These are phyloP conservation scores for Thymelicus lineola DNA, from an alignment of 2,888 invertebrate species.

Conservation along the genomic window DNA sequence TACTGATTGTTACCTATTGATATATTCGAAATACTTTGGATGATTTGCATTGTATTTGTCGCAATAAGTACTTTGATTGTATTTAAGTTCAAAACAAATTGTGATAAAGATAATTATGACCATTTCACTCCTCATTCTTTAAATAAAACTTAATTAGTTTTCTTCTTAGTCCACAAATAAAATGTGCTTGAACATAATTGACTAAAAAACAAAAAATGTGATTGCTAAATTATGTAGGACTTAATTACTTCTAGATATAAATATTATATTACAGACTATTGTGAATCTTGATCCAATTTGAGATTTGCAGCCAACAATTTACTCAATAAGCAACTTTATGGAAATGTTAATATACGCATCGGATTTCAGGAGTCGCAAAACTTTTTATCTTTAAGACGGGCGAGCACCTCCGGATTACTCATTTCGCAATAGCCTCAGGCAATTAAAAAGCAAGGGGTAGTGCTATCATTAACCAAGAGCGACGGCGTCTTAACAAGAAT, in stretches of 20 bases:
- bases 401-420: constrained; percentile 81
- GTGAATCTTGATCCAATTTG: neutral
- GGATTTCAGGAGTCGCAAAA: constrained; percentile 61
- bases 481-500: constrained; percentile 83
- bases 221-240: too few species aligned
- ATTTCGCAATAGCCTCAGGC: constrained; percentile 83
- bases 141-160: too few species aligned
- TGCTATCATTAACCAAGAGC: constrained; percentile 81
- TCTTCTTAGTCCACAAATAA: too few species aligned
- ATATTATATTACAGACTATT: too few species aligned
- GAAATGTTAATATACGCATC: constrained; percentile 50
- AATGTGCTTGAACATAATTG: too few species aligned
- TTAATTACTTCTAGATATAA: too few species aligned
- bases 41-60: too few species aligned
- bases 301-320: neutral
- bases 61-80: too few species aligned
- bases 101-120: too few species aligned
- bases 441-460: constrained; percentile 84
- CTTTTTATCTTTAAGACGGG: constrained; percentile 71
- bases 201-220: too few species aligned
- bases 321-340: constrained; percentile 16
- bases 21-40: constrained; percentile 3
- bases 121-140: too few species aligned
- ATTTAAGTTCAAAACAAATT: too few species aligned
- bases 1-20: constrained; percentile 23